Evolutionary conservation across 2,113 vertebrate genomes (phyloP).

Genomic region (Procapra przewalskii): DNA sequence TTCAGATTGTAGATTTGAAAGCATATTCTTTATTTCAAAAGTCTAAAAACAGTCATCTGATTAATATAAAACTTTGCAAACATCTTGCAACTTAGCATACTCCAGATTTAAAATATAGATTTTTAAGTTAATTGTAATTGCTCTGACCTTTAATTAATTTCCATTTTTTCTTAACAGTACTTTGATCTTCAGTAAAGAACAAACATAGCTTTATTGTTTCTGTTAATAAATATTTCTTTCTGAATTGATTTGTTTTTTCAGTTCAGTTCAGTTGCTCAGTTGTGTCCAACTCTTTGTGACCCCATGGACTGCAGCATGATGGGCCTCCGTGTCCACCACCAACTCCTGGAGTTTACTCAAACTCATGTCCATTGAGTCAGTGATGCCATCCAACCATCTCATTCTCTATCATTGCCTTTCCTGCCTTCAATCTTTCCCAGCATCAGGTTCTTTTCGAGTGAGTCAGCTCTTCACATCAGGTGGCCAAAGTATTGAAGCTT

Average conservation of each 20-base stretch:
- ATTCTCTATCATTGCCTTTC: not conserved
- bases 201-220: not conserved
- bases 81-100: not conserved
- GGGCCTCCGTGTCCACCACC: not conserved
- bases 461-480: not conserved
- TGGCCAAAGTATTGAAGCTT: not conserved
- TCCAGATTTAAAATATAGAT: not conserved
- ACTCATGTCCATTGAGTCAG: not conserved
- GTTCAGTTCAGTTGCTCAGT: not conserved
- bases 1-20: not conserved
- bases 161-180: not conserved
- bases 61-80: not conserved
- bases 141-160: not conserved
- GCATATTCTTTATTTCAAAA: not conserved
- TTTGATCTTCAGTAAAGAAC: not conserved
- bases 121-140: not conserved
- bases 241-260: not conserved
- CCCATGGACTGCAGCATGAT: not conserved
- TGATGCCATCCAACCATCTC: not conserved
- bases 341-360: not conserved
- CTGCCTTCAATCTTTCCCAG: not conserved
- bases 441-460: not conserved
- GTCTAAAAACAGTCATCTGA: not conserved
- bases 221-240: not conserved
- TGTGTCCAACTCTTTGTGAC: fast-evolving